Evolutionary conservation across 30 jellyfish, hydroid and myxozoan species (phyloP), one percentile per base, ranked within the genome.

Genomic region (Catostylus mosaicus): DNA sequence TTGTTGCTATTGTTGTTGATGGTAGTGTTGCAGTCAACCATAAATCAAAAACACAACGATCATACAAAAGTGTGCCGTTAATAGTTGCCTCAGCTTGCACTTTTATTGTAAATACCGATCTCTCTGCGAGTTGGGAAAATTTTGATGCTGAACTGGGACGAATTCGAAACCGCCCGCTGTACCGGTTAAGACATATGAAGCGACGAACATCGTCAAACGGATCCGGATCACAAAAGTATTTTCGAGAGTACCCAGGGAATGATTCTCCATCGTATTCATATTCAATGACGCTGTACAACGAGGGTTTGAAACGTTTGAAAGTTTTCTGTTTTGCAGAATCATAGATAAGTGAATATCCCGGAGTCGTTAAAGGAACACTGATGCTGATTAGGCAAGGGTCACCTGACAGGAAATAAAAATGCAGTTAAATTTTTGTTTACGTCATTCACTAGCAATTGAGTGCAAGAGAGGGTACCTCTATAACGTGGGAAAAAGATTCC

Each of bases 111-210:
- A 65, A 81, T 12, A 2, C 16, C 29, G 64, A 30, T 19, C 91
- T 78, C 2, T 37, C 65, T 7, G 74, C 31, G 9, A 81, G 78
- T 11, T 14, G 7, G 1, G 33, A 24, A 34, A 81, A 81, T 66
- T 68, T 77, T 10, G 52, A 29, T 0, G 84, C 76, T 1, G 66
- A 20, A 30, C 30, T 2, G 2, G 8, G 38, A 29, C 91, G 57
- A 35, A 81, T 35, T 1, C 91, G 91, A 51, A 81, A 61, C 20
- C 80, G 45, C 27, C 91, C 91, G 29, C 59, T 43, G 75, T 81
- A 65, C 29, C 91, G 83, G 37, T 81, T 81, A 29, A 81, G 84
- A 69, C 91, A 81, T 11, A 81, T 81, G 84, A 65, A 81, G 37
- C 81, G 76, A 10, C 91, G 91, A 14, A 27, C 12, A 12, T 52